These are phyloP conservation scores for Pungitius pungitius DNA, from an alignment of 2,113 vertebrate species.

Conservation along the genomic window DNA sequence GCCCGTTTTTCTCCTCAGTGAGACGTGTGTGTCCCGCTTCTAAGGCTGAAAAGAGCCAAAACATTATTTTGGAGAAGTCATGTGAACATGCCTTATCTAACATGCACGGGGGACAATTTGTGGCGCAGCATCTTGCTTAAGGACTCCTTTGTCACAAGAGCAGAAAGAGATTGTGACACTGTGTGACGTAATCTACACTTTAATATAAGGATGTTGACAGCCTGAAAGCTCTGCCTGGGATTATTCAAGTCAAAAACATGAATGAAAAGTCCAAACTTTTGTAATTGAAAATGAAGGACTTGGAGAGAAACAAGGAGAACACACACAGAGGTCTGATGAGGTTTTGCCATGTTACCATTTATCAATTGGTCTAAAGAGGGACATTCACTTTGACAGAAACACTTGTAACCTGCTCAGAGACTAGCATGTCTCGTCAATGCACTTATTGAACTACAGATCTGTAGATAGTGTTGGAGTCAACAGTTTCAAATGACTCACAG, in stretches of 20 bases:
- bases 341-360: neutral
- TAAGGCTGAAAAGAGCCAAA: neutral
- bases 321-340: neutral
- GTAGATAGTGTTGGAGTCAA: too few species aligned
- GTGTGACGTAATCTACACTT: neutral
- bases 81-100: neutral
- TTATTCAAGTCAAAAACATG: neutral
- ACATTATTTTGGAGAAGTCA: neutral
- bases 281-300: neutral
- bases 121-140: neutral
- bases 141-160: neutral
- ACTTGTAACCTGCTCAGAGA: too few species aligned
- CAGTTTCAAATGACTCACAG: conserved; percentile 31
- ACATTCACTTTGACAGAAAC: too few species aligned
- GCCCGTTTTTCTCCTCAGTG: neutral
- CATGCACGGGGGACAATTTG: neutral
- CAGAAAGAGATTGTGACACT: neutral
- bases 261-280: conserved; percentile 5
- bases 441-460: neutral
- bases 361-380: conserved; percentile 2
- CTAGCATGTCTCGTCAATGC: neutral
- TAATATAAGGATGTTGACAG: neutral
- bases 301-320: neutral
- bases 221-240: neutral
- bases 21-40: neutral